phyloP scores from a whole-genome alignment of 2,888 invertebrate genomes.

The Prionchulus punctatus region DNA sequence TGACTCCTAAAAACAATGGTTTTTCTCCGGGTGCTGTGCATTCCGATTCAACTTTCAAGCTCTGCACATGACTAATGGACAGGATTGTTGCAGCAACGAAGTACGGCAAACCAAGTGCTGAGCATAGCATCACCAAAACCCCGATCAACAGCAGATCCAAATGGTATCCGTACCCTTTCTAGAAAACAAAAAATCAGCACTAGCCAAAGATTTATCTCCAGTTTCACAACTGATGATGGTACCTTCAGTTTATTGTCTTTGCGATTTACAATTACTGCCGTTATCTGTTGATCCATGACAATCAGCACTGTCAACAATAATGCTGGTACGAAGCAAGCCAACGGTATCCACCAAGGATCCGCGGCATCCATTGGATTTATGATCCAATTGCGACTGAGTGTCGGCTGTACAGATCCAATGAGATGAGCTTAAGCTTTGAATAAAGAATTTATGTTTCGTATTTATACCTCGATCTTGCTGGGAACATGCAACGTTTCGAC shows the following conservation, averaged over 20 bases:
- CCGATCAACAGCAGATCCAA: constrained; percentile 72
- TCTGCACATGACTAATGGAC: constrained; percentile 78
- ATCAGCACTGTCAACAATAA: constrained; percentile 37
- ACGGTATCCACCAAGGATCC: constrained; percentile 5
- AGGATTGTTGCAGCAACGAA: constrained; percentile 90
- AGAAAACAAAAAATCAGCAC: background rate
- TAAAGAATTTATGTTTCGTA: background rate
- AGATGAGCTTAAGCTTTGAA: too few relatives aligned
- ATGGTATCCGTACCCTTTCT: constrained; percentile 81
- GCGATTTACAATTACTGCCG: constrained; percentile 39
- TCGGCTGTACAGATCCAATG: constrained; percentile 9
- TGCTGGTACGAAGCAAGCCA: constrained; percentile 29
- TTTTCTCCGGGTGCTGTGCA: constrained; percentile 89
- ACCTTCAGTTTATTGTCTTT: constrained; percentile 39
- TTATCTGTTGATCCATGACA: constrained; percentile 41
- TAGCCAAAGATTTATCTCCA: background rate
- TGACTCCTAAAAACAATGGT: constrained; percentile 45
- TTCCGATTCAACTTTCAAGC: constrained; percentile 60
- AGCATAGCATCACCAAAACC: constrained; percentile 61
- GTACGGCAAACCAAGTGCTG: constrained; percentile 74
- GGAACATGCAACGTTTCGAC: constrained; percentile 40
- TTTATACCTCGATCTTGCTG: constrained; percentile 17
- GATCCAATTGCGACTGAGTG: constrained; percentile 4
- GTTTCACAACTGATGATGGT: too few relatives aligned
- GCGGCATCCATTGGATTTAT: background rate